Base-by-base conservation (phyloP, 2,113 vertebrate species). In the Malurus elegans region DNA sequence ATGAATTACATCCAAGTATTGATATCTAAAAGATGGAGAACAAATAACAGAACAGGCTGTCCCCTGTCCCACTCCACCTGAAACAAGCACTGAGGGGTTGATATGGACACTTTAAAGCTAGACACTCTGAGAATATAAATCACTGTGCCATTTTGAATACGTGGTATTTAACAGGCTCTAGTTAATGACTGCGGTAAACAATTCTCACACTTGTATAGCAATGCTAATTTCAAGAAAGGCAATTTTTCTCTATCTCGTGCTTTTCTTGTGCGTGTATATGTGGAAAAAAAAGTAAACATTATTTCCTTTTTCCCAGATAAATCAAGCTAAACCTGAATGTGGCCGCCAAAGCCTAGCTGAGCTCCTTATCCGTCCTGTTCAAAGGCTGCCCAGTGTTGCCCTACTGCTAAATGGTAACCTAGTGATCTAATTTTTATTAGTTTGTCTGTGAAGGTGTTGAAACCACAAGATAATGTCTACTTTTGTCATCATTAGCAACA, bases 311-410 rank as follows among this genome's bases (percentile, higher is more conserved):
- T 42, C 7, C 20, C 87, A 98, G 99, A 99, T 99, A 97, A 99
- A 99, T 96, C 99, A 99, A 97, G 96, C 98, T 66, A 99, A 99
- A 92, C 99, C 99, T 20, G 99, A 99, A 93, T 99, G 99, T 95
- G 99, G 99, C 54, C 98, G 99, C 19, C 99, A 99, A 95, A 99
- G 98, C 14, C 97, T 99, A 7, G 99, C 98, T 84, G 99, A 99
- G 95, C 98, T 99, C 76, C 98, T 99, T 61, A 99, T 99, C 74
- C 98, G 99, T 89, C 99, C 99, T 34, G 99, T 99, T 20, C 99
- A 99, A 98, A 98, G 99, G 88, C 97, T 99, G 72, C 99, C 99
- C 12, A 99, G 99, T 78, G 98, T 99, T 72, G 99, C 98, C 4
- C 98, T 99, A 11, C 98, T 99, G 47, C 97, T 99, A 45, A 99